A percentile compares a stretch with the other conserved stretches of the same genome.
Conservation (phyloP, 2,888 invertebrate species). For the Peribatodes rhomboidaria region DNA sequence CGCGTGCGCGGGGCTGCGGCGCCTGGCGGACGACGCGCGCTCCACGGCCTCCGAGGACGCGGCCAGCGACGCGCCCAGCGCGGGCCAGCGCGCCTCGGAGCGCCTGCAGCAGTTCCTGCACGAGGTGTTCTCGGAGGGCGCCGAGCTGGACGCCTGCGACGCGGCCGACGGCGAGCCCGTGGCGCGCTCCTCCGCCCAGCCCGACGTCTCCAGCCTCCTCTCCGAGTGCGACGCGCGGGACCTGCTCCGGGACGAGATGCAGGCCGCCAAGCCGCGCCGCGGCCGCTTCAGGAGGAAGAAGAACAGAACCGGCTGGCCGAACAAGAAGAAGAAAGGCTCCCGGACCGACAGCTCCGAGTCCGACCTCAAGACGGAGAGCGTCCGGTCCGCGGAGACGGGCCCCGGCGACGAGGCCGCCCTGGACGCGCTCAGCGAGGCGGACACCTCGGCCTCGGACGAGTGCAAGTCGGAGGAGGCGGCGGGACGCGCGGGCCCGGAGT, state of each 20-base stretch:
- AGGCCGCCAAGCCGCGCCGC: constrained; percentile 62
- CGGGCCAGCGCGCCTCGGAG: constrained; percentile 73
- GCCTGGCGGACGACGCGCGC: constrained; percentile 75
- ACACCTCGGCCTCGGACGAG: constrained; percentile 57
- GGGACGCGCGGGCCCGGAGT: constrained; percentile 48
- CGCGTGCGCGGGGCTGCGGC: constrained; percentile 89
- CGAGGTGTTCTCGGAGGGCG: constrained; percentile 78
- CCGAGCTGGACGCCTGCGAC: constrained; percentile 81
- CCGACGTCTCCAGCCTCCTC: constrained; percentile 78
- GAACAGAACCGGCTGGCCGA: constrained; percentile 94
- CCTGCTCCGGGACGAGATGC: constrained; percentile 73
- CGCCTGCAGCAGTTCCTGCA: constrained; percentile 77
- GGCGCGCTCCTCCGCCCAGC: constrained; percentile 68
- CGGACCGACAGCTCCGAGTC: constrained; percentile 66
- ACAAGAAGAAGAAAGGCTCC: constrained; percentile 79
- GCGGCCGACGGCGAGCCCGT: constrained; percentile 71
- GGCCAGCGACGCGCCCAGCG: constrained; percentile 71
- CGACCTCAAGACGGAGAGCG: constrained; percentile 63
- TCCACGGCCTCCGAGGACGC: constrained; percentile 82
- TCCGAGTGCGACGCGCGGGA: constrained; percentile 79
- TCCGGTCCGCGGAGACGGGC: constrained; percentile 71
- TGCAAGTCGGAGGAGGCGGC: constrained; percentile 51
- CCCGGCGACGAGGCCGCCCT: constrained; percentile 70
- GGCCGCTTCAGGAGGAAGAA: constrained; percentile 88
- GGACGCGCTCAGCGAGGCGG: constrained; percentile 70